These are phyloP conservation scores for Micronisus gabar DNA, from an alignment of 2,113 vertebrate species.

Conservation along the genomic window DNA sequence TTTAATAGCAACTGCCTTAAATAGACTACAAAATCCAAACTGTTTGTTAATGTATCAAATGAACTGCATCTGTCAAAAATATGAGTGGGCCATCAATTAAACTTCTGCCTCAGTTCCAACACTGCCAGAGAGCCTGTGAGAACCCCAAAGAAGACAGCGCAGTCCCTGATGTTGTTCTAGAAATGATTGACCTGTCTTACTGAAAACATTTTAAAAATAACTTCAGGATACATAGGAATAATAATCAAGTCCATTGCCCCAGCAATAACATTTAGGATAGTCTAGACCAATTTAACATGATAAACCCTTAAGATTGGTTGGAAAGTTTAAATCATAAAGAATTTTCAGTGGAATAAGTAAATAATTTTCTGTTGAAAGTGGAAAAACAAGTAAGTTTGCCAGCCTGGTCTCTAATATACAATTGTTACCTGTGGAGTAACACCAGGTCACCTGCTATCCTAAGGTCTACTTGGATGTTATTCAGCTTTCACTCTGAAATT, in stretches of 20 bases:
- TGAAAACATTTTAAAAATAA: conserved; percentile 27
- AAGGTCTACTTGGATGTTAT: not conserved
- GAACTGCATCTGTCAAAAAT: conserved; percentile 5
- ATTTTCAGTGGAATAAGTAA: not conserved
- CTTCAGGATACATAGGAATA: not conserved
- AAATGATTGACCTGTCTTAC: not conserved
- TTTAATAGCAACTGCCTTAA: not conserved
- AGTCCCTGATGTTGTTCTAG: not conserved
- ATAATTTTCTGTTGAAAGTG: not conserved
- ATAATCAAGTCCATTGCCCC: not conserved
- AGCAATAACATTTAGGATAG: not conserved
- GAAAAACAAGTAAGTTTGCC: not conserved
- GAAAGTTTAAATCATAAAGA: not conserved
- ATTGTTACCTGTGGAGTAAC: not conserved
- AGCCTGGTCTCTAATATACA: not conserved
- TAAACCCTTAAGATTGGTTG: not conserved
- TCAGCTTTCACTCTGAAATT: not conserved
- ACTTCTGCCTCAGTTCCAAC: not conserved
- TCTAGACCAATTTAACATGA: not conserved
- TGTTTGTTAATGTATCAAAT: not conserved
- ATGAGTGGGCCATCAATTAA: not conserved
- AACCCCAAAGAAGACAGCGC: not conserved
- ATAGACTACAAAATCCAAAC: not conserved
- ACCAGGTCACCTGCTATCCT: not conserved
- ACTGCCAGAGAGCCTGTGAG: not conserved